Percentiles rank a stretch among this genome's conserved stretches.
Evolutionary conservation across 1,140 invertebrate genomes (phyloP).

Genomic region (Heliconius hewitsoni): DNA sequence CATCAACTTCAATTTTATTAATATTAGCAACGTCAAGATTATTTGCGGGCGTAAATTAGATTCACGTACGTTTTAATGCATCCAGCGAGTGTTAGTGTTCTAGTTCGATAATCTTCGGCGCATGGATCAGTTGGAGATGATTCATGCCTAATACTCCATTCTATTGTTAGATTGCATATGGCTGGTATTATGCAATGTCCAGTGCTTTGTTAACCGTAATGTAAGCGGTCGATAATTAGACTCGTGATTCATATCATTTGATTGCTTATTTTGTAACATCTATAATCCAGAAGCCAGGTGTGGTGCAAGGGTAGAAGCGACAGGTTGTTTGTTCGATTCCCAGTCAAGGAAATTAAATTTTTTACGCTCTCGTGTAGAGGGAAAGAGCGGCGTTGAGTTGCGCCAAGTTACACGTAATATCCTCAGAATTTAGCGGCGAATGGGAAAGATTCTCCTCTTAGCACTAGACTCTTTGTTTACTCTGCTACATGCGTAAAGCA

Average conservation of each 20-base stretch:
- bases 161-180: slow-evolving; percentile 77
- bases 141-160: slow-evolving; percentile 71
- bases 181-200: slow-evolving; percentile 70
- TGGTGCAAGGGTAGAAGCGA: no score
- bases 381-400: no score
- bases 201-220: slow-evolving; percentile 55
- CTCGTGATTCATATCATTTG: slow-evolving; percentile 17
- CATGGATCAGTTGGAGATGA: slow-evolving; percentile 73
- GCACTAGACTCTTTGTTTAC: no score
- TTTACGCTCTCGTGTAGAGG: no score
- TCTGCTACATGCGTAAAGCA: no score
- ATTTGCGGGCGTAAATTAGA: slow-evolving; percentile 77
- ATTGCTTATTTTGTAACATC: slow-evolving; percentile 2
- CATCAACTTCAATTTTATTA: slow-evolving; percentile 74
- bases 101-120: slow-evolving; percentile 78
- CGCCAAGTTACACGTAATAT: no score
- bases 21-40: slow-evolving; percentile 59
- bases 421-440: no score
- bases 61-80: slow-evolving; percentile 80
- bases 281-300: no score
- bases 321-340: no score
- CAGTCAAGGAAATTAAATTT: no score
- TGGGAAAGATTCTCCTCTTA: no score
- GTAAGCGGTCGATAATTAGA: slow-evolving; percentile 30
- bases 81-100: slow-evolving; percentile 74